Evolutionary conservation across 2,113 vertebrate species (phyloP).

Genomic region (Recurvirostra avosetta): DNA sequence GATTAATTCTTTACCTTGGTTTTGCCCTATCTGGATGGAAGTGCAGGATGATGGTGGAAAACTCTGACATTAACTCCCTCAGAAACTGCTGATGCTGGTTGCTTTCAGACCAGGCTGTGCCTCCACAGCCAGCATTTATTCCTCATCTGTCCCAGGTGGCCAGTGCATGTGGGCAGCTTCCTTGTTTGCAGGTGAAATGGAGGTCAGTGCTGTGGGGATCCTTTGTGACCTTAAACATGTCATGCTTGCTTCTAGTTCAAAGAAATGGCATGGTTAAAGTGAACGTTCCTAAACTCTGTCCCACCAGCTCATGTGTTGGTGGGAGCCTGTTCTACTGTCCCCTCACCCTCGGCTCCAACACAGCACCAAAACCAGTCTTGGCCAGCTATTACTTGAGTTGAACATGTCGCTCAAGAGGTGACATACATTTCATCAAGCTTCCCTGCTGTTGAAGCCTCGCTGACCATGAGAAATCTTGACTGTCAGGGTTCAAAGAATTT

Average conservation of each 20-base stretch:
- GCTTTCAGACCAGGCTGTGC: not conserved
- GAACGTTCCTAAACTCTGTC: not conserved
- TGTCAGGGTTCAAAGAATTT: not conserved
- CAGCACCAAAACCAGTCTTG: not conserved
- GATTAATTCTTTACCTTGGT: not conserved
- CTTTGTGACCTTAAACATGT: not conserved
- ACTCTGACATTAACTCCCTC: not conserved
- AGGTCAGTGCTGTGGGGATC: not conserved
- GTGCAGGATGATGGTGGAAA: conserved; percentile 49
- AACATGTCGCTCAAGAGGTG: not conserved
- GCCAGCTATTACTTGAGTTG: not conserved
- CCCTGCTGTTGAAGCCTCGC: not conserved
- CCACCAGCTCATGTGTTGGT: not conserved
- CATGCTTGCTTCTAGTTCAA: not conserved
- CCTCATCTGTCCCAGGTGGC: not conserved
- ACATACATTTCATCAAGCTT: not conserved
- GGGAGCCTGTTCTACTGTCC: not conserved
- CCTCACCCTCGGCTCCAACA: not conserved
- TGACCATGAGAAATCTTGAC: not conserved
- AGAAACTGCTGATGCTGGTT: not conserved
- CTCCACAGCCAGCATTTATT: not conserved
- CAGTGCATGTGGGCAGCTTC: not conserved
- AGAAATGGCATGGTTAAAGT: not conserved
- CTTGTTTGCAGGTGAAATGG: not conserved
- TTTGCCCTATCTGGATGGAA: not conserved